These are phyloP conservation scores for Helicoverpa assulta DNA, from an alignment of 2,888 invertebrate species.

Conservation along the genomic window DNA sequence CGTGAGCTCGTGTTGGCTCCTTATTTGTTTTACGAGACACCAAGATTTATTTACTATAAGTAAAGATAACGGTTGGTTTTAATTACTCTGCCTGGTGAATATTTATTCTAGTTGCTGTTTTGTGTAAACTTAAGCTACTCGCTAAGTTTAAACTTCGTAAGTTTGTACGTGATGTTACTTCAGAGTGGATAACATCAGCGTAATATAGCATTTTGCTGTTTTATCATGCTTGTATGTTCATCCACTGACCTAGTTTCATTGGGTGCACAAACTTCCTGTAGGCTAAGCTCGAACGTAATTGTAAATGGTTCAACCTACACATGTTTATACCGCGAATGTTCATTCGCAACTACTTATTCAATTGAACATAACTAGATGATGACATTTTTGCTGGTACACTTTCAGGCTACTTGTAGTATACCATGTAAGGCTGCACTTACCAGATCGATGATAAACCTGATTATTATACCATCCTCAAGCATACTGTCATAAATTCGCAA, in stretches of 20 bases:
- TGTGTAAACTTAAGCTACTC: constrained; percentile 66
- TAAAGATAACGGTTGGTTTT: constrained; percentile 80
- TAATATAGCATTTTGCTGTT: constrained; percentile 40
- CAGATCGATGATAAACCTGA: background rate
- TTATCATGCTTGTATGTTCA: constrained; percentile 40
- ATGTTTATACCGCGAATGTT: constrained; percentile 44
- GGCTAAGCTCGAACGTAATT: constrained; percentile 64
- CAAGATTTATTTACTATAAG: constrained; percentile 79
- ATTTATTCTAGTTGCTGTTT: constrained; percentile 71
- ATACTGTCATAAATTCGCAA: constrained; percentile 8
- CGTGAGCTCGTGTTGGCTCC: constrained; percentile 68
- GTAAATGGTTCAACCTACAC: constrained; percentile 65
- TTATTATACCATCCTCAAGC: background rate
- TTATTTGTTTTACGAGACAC: constrained; percentile 78
- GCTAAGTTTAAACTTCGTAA: constrained; percentile 50
- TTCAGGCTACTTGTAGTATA: background rate
- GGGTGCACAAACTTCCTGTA: constrained; percentile 67
- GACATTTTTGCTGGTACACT: constrained; percentile 10
- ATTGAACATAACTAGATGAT: constrained; percentile 24
- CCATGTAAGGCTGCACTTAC: background rate
- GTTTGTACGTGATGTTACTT: constrained; percentile 43
- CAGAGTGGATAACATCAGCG: constrained; percentile 17
- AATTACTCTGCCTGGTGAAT: constrained; percentile 80
- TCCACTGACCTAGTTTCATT: constrained; percentile 63
- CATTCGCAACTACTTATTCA: constrained; percentile 42